Evolutionary conservation across 2,113 vertebrate genomes (phyloP).

Genomic region (Dromiciops gliroides): DNA sequence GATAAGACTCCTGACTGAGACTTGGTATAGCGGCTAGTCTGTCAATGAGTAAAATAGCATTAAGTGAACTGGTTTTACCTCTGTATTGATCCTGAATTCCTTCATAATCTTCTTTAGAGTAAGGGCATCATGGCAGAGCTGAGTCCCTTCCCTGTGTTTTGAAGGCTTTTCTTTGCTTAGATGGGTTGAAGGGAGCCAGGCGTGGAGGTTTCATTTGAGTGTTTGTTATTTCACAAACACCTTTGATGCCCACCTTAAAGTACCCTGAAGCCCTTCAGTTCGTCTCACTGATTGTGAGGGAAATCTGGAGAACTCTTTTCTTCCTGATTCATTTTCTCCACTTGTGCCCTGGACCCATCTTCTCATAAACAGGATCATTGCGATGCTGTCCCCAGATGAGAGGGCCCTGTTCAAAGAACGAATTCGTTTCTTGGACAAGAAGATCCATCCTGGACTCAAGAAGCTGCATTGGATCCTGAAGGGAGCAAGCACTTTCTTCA

Average conservation of each 20-base stretch:
- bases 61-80: neutral
- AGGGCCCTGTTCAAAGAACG: constrained; percentile 87
- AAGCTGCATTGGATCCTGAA: constrained; percentile 88
- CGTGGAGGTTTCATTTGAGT: neutral
- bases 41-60: neutral
- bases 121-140: neutral
- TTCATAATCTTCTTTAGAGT: neutral
- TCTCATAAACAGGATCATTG: constrained; percentile 84
- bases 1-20: neutral
- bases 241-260: neutral
- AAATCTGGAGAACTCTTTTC: neutral
- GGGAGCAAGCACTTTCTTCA: constrained; percentile 84
- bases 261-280: neutral
- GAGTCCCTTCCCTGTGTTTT: neutral
- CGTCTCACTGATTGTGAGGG: neutral
- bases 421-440: constrained; percentile 87
- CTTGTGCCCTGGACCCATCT: neutral
- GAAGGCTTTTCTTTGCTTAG: neutral
- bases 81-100: neutral
- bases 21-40: neutral
- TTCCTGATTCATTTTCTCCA: neutral
- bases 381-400: constrained; percentile 85
- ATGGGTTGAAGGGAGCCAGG: neutral
- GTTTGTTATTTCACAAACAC: neutral
- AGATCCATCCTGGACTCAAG: constrained; percentile 89